Evolutionary conservation across 2,888 invertebrate genomes (phyloP).

Genomic region (Neria commutata): DNA sequence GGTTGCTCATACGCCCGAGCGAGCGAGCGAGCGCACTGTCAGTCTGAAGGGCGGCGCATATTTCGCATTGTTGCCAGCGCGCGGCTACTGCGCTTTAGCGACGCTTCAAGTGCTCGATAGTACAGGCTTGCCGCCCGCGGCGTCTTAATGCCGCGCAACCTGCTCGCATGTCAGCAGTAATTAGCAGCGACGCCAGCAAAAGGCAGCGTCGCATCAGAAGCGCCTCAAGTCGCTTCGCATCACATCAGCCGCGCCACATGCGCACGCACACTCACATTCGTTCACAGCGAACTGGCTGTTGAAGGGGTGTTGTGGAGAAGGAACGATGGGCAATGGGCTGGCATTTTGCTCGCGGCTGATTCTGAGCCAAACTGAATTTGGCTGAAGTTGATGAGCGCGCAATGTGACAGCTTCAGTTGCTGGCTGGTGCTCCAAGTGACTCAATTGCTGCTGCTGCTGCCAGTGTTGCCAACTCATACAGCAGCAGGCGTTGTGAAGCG

Average conservation of each 20-base stretch:
- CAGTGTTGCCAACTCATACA: no score
- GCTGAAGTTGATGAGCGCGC: slow-evolving; percentile 1
- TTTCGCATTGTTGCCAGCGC: no score
- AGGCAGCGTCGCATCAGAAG: neutral
- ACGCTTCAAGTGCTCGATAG: no score
- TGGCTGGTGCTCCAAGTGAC: slow-evolving; percentile 1
- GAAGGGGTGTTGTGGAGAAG: neutral
- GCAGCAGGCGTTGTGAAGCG: no score
- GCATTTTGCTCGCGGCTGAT: neutral
- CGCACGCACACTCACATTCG: no score
- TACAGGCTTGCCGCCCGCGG: no score
- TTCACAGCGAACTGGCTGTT: no score
- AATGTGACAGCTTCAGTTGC: slow-evolving; percentile 1
- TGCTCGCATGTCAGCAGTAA: slow-evolving; percentile 14
- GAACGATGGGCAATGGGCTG: neutral
- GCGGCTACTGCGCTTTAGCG: neutral
- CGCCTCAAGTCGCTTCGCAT: neutral
- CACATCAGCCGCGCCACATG: neutral
- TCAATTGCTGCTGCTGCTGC: no score
- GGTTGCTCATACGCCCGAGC: no score
- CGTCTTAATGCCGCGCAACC: no score
- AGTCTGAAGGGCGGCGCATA: neutral
- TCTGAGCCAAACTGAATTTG: neutral
- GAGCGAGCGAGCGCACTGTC: no score
- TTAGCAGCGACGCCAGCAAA: slow-evolving; percentile 4